These are phyloP conservation scores for Cyclophora punctaria DNA, from an alignment of 2,888 invertebrate genomes.

Conservation along the genomic window DNA sequence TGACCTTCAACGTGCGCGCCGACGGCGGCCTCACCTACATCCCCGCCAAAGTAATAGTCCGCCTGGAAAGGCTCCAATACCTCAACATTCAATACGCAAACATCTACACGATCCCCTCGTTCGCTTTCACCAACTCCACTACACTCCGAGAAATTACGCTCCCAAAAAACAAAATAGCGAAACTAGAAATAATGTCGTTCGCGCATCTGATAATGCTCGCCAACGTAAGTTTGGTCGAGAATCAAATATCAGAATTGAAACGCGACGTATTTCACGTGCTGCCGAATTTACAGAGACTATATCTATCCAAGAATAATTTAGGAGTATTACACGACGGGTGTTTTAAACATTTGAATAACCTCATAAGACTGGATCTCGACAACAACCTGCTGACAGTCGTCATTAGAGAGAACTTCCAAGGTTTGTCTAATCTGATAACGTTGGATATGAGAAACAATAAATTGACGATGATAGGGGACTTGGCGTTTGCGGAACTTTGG, in stretches of 20 bases:
- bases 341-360: constrained; percentile 81
- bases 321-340: constrained; percentile 90
- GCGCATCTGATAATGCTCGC: constrained; percentile 82
- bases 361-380: constrained; percentile 87
- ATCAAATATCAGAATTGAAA: constrained; percentile 83
- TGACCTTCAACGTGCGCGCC: constrained; percentile 81
- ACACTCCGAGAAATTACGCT: constrained; percentile 80
- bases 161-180: constrained; percentile 81
- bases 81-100: constrained; percentile 83
- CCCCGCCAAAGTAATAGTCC: constrained; percentile 81
- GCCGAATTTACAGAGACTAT: constrained; percentile 82
- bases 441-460: constrained; percentile 85
- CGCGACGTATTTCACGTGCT: constrained; percentile 84
- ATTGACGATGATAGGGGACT: constrained; percentile 86
- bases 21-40: constrained; percentile 81
- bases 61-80: constrained; percentile 79
- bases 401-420: constrained; percentile 85
- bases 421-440: constrained; percentile 81
- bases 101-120: constrained; percentile 80
- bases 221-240: constrained; percentile 83
- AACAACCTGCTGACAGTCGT: constrained; percentile 83
- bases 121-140: constrained; percentile 84
- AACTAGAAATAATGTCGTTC: constrained; percentile 81
- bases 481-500: constrained; percentile 86
- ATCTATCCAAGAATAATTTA: constrained; percentile 89